Percentiles rank a stretch among this genome's conserved stretches.
Evolutionary conservation across 2,888 invertebrate genomes (phyloP).

Genomic region (Bedellia somnulentella): DNA sequence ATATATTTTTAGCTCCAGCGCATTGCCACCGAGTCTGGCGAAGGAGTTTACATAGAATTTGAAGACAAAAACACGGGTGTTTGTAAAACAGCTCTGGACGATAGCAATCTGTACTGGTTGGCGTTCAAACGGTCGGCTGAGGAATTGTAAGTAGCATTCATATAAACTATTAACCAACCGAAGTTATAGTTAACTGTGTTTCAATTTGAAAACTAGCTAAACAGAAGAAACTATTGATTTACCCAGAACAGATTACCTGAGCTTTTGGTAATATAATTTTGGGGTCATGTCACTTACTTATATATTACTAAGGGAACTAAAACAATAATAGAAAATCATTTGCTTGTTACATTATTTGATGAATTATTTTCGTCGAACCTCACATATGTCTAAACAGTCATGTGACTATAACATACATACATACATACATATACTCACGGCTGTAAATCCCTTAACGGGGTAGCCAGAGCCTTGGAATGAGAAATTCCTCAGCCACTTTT

Average conservation of each 20-base stretch:
- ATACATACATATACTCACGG: too few relatives aligned
- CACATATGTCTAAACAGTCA: too few relatives aligned
- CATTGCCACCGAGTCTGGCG: conserved; percentile 72
- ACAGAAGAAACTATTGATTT: neutral
- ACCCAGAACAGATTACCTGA: neutral
- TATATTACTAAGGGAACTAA: too few relatives aligned
- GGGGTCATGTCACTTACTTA: neutral
- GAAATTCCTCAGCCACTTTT: too few relatives aligned
- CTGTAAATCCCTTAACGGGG: too few relatives aligned
- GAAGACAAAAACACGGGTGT: conserved; percentile 61
- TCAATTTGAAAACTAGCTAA: neutral
- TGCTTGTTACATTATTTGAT: too few relatives aligned
- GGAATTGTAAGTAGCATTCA: conserved; percentile 46
- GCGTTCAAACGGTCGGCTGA: conserved; percentile 67
- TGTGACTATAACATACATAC: too few relatives aligned
- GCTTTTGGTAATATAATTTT: neutral
- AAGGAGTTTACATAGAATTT: conserved; percentile 65
- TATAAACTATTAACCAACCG: neutral
- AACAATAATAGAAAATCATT: too few relatives aligned
- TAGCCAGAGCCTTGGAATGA: too few relatives aligned
- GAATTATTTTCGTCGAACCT: too few relatives aligned
- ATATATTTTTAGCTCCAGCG: too few relatives aligned
- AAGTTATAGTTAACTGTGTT: neutral
- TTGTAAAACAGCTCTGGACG: conserved; percentile 61
- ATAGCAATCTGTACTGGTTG: conserved; percentile 69